Conservation (phyloP, 2,797 vertebrate species). For the Chelon auratus region DNA sequence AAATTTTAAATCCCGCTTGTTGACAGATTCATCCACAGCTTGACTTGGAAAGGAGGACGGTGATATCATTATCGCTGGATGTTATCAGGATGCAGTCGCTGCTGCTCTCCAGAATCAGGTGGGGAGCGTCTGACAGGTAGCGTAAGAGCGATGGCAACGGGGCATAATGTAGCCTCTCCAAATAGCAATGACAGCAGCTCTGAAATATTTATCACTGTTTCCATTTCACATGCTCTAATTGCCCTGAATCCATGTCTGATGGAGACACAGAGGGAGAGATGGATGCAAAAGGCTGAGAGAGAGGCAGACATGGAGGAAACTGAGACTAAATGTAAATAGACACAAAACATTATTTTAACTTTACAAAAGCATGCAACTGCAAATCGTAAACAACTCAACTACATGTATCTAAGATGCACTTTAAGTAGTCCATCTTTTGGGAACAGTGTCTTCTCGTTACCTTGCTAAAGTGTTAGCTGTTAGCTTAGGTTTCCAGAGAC, state of each 20-base stretch:
- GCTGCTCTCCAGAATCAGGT: too few species aligned
- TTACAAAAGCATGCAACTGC: too few species aligned
- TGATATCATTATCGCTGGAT: slow-evolving; percentile 6
- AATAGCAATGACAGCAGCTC: slow-evolving; percentile 13
- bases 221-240: slow-evolving; percentile 60
- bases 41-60: not conserved
- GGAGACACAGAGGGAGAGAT: not conserved
- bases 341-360: not conserved
- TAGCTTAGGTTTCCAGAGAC: too few species aligned
- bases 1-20: not conserved
- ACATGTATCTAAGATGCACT: too few species aligned
- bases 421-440: too few species aligned
- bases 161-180: slow-evolving; percentile 19
- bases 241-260: slow-evolving; percentile 18
- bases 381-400: too few species aligned
- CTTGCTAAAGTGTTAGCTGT: too few species aligned
- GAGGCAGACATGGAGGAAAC: not conserved
- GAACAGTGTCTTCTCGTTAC: too few species aligned
- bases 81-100: not conserved
- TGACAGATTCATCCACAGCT: not conserved
- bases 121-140: slow-evolving; percentile 5
- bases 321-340: not conserved
- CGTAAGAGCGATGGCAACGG: slow-evolving; percentile 9
- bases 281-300: not conserved
- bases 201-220: slow-evolving; percentile 65